A percentile compares a stretch with the other conserved stretches of the same genome.
phyloP scores from a whole-genome alignment of 1,140 invertebrate species.

The Sycophaga agraensis region DNA sequence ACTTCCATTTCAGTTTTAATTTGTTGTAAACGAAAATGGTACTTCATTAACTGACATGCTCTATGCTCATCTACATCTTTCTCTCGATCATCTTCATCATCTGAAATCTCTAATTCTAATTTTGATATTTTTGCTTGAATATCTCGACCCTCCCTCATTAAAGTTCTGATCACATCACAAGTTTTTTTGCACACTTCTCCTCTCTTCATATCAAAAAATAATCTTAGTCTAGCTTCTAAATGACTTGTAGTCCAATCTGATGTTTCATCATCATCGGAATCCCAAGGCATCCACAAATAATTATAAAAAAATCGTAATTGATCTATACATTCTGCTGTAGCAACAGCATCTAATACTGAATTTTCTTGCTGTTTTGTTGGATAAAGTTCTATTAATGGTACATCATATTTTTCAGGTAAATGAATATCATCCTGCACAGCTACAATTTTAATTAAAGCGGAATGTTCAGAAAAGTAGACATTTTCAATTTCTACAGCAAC shows the following conservation, averaged over 20 bases:
- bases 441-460: slow-evolving; percentile 59
- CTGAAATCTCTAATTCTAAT: slow-evolving; percentile 56
- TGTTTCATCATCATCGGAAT: slow-evolving; percentile 62
- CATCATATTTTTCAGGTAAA: slow-evolving; percentile 61
- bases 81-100: slow-evolving; percentile 44
- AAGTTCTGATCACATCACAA: slow-evolving; percentile 58
- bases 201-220: slow-evolving; percentile 64
- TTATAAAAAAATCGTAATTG: slow-evolving; percentile 62
- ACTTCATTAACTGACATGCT: slow-evolving; percentile 57
- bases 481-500: slow-evolving; percentile 61
- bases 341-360: slow-evolving; percentile 57
- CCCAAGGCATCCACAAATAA: slow-evolving; percentile 67
- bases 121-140: slow-evolving; percentile 57
- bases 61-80: slow-evolving; percentile 43
- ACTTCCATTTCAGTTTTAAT: slow-evolving; percentile 66
- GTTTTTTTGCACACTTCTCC: slow-evolving; percentile 54
- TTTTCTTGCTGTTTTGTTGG: slow-evolving; percentile 62
- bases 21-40: slow-evolving; percentile 62
- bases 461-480: slow-evolving; percentile 55
- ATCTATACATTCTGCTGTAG: slow-evolving; percentile 49
- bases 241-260: slow-evolving; percentile 61
- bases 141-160: slow-evolving; percentile 60
- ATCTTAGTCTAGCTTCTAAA: slow-evolving; percentile 57
- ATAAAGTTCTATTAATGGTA: slow-evolving; percentile 62
- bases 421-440: slow-evolving; percentile 65